Percentiles rank a stretch among this genome's conserved stretches.
Evolutionary conservation across 2,797 vertebrate genomes (phyloP).

Genomic region (Clamator glandarius): DNA sequence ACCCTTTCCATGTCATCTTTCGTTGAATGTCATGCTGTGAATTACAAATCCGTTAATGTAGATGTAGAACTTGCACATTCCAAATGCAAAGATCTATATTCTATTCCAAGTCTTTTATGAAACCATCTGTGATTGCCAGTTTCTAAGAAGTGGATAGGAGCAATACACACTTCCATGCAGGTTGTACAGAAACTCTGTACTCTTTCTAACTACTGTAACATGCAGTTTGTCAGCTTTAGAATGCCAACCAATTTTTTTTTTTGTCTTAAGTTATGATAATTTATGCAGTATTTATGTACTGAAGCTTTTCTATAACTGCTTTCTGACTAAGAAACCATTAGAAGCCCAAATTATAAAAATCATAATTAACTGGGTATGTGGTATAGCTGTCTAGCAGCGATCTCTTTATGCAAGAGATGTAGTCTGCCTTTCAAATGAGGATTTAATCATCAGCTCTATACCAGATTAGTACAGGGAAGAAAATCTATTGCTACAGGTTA

Average conservation of each 20-base stretch:
- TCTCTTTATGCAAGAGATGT: neutral
- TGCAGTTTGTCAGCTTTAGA: constrained; percentile 49
- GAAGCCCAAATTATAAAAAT: constrained; percentile 48
- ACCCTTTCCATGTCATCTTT: constrained; percentile 29
- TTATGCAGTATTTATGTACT: constrained; percentile 64
- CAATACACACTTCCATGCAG: constrained; percentile 1
- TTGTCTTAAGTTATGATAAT: constrained; percentile 63
- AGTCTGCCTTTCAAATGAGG: neutral
- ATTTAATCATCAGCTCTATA: neutral
- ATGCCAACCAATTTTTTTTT: neutral
- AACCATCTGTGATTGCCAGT: constrained; percentile 51
- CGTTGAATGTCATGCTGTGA: constrained; percentile 50
- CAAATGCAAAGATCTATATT: constrained; percentile 59
- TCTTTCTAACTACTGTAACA: constrained; percentile 12
- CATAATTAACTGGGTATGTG: constrained; percentile 49
- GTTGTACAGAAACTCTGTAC: constrained; percentile 21
- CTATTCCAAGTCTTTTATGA: constrained; percentile 49
- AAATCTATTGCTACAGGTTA: neutral
- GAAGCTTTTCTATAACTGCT: constrained; percentile 45
- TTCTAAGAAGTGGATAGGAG: constrained; percentile 39
- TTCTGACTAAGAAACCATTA: constrained; percentile 60
- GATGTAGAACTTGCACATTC: constrained; percentile 51
- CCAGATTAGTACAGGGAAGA: neutral
- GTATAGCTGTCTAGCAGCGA: neutral
- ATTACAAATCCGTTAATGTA: constrained; percentile 61